A percentile compares a stretch with the other conserved stretches of the same genome.
Conservation (phyloP, 2,888 invertebrate species). For the Augiades crinisus region DNA sequence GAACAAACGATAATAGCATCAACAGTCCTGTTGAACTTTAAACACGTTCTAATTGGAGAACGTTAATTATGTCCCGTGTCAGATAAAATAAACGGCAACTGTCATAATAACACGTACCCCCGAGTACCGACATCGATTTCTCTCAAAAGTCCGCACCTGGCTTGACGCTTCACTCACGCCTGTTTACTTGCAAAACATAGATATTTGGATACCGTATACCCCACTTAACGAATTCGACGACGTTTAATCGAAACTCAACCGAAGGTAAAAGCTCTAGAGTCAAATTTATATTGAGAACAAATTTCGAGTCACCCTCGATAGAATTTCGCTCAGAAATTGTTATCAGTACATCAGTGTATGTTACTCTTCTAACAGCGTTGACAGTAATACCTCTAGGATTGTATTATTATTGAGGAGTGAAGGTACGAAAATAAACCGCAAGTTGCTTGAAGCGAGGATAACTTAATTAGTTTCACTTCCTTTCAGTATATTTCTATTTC, state of each 20-base stretch:
- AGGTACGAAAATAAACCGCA: slow-evolving; percentile 75
- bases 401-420: slow-evolving; percentile 63
- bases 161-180: slow-evolving; percentile 68
- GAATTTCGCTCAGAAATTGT: slow-evolving; percentile 62
- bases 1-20: slow-evolving; percentile 20
- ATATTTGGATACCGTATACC: slow-evolving; percentile 70
- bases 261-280: slow-evolving; percentile 38
- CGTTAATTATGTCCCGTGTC: slow-evolving; percentile 42
- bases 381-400: slow-evolving; percentile 63
- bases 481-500: slow-evolving; percentile 77
- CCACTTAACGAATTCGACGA: slow-evolving; percentile 48
- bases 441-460: slow-evolving; percentile 69
- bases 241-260: slow-evolving; percentile 42
- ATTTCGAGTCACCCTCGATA: slow-evolving; percentile 49
- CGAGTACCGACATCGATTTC: slow-evolving; percentile 46
- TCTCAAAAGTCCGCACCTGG: slow-evolving; percentile 72
- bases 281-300: slow-evolving; percentile 37
- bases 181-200: slow-evolving; percentile 77
- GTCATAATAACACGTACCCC: slow-evolving; percentile 74
- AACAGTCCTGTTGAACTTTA: slow-evolving; percentile 39
- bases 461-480: slow-evolving; percentile 80
- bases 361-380: slow-evolving; percentile 64
- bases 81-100: slow-evolving; percentile 67
- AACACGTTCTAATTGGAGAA: slow-evolving; percentile 42
- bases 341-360: slow-evolving; percentile 67